Percentiles rank a stretch among this genome's conserved stretches.
Conservation (phyloP, 30 jellyfish, hydroid and myxozoan species). For the Cassiopea andromeda region DNA sequence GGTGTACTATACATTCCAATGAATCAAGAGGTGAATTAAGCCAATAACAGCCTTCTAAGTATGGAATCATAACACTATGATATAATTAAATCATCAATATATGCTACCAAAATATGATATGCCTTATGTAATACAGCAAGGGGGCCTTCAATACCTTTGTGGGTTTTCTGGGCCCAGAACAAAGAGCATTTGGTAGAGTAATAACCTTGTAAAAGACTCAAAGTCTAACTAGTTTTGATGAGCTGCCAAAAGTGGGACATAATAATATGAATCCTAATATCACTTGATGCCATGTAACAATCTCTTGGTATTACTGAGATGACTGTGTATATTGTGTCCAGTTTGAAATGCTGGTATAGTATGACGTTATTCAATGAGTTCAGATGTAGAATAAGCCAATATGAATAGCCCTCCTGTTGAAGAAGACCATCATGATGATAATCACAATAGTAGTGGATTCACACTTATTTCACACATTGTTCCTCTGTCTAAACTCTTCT, state of each 20-base stretch:
- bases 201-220: conserved; percentile 4
- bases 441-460: too few species aligned
- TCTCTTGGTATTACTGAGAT: conserved; percentile 6
- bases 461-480: too few species aligned
- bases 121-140: conserved; percentile 18
- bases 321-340: conserved; percentile 34
- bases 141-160: conserved; percentile 56
- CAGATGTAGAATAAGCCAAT: conserved; percentile 13
- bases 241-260: conserved; percentile 28
- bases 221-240: conserved; percentile 22
- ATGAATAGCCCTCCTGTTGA: neutral
- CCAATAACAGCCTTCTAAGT: neutral
- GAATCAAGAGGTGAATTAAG: neutral
- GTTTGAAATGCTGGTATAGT: conserved; percentile 32
- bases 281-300: conserved; percentile 43
- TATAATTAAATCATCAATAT: conserved; percentile 33
- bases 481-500: too few species aligned
- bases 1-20: neutral
- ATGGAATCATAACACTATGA: neutral
- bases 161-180: conserved; percentile 58
- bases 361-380: conserved; percentile 9
- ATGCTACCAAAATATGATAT: conserved; percentile 3
- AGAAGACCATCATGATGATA: too few species aligned
- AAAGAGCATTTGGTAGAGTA: conserved; percentile 47
- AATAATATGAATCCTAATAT: conserved; percentile 42